Base-by-base conservation (phyloP, 2,797 vertebrate species). In the Scyliorhinus canicula region DNA sequence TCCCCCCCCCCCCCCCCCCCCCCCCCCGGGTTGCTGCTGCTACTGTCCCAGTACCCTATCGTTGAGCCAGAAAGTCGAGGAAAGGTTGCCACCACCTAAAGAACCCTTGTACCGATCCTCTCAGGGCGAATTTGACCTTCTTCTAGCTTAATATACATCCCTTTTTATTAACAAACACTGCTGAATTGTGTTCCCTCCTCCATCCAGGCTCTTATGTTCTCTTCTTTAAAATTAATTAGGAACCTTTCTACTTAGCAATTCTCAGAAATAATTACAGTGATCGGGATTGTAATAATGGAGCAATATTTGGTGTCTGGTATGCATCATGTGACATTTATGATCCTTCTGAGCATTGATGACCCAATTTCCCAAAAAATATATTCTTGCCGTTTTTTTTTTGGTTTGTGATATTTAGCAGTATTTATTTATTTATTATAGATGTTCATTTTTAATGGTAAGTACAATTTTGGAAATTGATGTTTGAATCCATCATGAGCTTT, bases 271-370 rank as follows among this genome's bases (percentile, higher is more conserved):
- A 91, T 63, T 94, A 52, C 86, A 71, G 28, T 74, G 71, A 35
- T 74, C 28, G 31, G 47, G 7, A 52, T 94, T 69, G 47, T 74
- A 52, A 67, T 94, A 74, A 74, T 50, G 16, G 50, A 93, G 44
- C 91, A 67, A 50, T 74, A 94, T 94, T 93, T 19, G 35, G 4
- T 94, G 93, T 94, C 65, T 55, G 93, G 31, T 52, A 21, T 94
- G 47, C 19, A 52, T 94, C 93, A 94, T 94, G 93, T 94, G 93
- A 94, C 50, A 94, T 50, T 69, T 69, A 47, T 52, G 31, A 44
- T 55, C 93, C 93, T 93, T 65, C 40, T 94, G 65, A 94, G 63
- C 67, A 94, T 94, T 69, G 65, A 35, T 94, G 93, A 94, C 93
- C 93, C 47, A 94, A n/a, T 94, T 94, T 52, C 93, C 19, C n/a